Percentiles rank a stretch among this genome's conserved stretches.
Evolutionary conservation across 1,140 invertebrate genomes (phyloP).

Genomic region (Drosophila quadrilineata): DNA sequence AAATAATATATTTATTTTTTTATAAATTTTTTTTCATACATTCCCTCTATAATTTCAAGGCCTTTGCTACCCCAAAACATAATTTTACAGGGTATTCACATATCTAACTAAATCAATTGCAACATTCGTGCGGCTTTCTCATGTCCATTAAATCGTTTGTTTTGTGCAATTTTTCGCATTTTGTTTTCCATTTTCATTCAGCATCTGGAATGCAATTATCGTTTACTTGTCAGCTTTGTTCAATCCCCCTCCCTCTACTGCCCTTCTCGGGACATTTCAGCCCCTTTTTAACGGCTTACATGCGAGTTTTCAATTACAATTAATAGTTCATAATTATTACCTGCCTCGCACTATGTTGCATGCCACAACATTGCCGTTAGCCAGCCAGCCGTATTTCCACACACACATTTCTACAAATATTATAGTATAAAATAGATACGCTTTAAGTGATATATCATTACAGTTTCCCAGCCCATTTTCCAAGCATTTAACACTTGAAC

Average conservation of each 20-base stretch:
- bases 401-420: too few relatives aligned
- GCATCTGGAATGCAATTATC: conserved; percentile 37
- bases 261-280: conserved; percentile 1
- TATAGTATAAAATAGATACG: too few relatives aligned
- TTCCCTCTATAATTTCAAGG: too few relatives aligned
- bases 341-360: conserved; percentile 22
- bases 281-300: conserved; percentile 29
- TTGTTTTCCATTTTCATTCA: conserved; percentile 28
- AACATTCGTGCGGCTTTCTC: conserved; percentile 3
- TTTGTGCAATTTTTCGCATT: conserved; percentile 67
- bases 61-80: too few relatives aligned
- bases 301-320: conserved; percentile 26
- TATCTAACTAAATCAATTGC: conserved; percentile 2
- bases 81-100: too few relatives aligned
- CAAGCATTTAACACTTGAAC: too few relatives aligned
- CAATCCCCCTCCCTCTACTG: conserved; percentile 25
- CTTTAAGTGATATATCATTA: too few relatives aligned
- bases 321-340: neutral
- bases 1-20: too few relatives aligned
- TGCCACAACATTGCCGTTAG: conserved; percentile 4
- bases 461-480: too few relatives aligned
- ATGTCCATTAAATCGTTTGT: conserved; percentile 41
- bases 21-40: too few relatives aligned
- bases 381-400: too few relatives aligned
- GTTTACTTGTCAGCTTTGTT: conserved; percentile 51